Conservation (phyloP, 2,113 vertebrate species). For the Phaethornis superciliosus region DNA sequence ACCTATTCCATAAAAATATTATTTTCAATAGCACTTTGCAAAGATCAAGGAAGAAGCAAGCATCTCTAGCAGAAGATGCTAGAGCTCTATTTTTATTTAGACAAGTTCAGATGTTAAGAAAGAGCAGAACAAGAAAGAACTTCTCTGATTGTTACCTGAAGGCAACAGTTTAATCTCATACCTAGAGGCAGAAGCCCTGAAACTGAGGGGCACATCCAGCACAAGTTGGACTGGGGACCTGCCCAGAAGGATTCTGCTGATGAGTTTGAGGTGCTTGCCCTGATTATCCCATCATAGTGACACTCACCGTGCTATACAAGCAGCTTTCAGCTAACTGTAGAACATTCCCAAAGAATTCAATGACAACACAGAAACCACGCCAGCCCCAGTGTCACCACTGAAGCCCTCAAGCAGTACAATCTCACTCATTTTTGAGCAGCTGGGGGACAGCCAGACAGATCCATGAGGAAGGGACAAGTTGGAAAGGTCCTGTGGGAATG, state of each 20-base stretch:
- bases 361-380: neutral
- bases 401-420: neutral
- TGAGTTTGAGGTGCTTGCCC: neutral
- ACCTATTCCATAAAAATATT: neutral
- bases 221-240: accelerated
- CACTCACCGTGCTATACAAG: neutral
- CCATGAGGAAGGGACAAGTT: neutral
- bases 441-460: neutral
- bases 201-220: neutral
- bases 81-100: neutral
- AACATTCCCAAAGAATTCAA: neutral
- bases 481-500: neutral
- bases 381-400: neutral
- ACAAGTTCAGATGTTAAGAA: no score
- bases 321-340: neutral
- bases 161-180: neutral
- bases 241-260: neutral
- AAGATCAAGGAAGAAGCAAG: neutral
- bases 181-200: neutral
- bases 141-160: neutral
- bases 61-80: neutral
- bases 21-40: neutral
- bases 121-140: neutral
- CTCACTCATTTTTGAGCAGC: neutral
- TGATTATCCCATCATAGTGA: neutral